phyloP scores from a whole-genome alignment of 2,797 vertebrate species.

The Hephaestus fuliginosus region DNA sequence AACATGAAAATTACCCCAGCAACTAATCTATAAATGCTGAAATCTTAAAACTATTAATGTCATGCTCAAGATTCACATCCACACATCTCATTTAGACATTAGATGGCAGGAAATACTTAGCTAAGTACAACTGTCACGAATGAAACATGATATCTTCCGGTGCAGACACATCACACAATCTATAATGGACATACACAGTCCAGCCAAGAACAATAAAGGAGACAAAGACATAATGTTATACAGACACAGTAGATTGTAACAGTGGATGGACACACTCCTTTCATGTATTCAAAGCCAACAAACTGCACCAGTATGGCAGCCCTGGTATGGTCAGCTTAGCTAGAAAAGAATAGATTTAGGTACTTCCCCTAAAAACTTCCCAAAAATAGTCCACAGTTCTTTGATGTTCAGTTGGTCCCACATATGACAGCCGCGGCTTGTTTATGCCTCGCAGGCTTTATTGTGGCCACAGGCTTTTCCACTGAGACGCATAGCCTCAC shows the following conservation, averaged over 20 bases:
- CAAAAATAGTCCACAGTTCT: slow-evolving; percentile 52
- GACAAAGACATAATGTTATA: slow-evolving; percentile 3
- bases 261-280: slow-evolving; percentile 1
- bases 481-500: slow-evolving; percentile 24
- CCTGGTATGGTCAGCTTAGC: slow-evolving; percentile 1
- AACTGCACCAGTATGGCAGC: slow-evolving; percentile 9
- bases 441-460: slow-evolving; percentile 47
- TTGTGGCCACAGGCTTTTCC: slow-evolving; percentile 57
- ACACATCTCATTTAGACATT: background rate
- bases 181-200: slow-evolving; percentile 1
- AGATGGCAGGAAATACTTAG: slow-evolving; percentile 1
- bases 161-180: background rate
- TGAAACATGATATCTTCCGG: background rate
- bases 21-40: background rate
- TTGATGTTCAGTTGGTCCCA: slow-evolving; percentile 40
- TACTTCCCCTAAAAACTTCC: slow-evolving; percentile 58
- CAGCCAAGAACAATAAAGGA: background rate
- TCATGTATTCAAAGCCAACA: slow-evolving; percentile 25
- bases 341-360: slow-evolving; percentile 41
- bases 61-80: background rate
- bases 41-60: background rate
- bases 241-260: background rate
- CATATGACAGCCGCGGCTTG: slow-evolving; percentile 30
- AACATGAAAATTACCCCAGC: background rate
- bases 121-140: background rate